Evolutionary conservation across 92 coral and sea anemone species (phyloP).

Genomic region (Bergia sp.): DNA sequence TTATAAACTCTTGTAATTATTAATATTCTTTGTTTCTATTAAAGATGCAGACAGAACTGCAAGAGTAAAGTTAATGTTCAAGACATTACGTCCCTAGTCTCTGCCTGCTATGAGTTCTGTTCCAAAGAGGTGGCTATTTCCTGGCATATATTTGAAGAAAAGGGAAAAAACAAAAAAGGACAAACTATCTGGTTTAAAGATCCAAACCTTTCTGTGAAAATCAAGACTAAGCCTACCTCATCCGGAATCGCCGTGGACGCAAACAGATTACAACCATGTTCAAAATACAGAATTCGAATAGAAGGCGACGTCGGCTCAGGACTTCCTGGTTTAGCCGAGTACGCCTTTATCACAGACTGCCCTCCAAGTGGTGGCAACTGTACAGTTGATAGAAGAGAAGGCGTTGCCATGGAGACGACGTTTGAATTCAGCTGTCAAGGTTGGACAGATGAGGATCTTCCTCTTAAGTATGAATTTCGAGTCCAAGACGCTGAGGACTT

Average conservation of each 20-base stretch:
- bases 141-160: slow-evolving; percentile 42
- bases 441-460: slow-evolving; percentile 78
- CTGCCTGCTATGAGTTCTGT: slow-evolving; percentile 24
- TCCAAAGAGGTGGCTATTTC: slow-evolving; percentile 13
- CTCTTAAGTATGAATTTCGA: slow-evolving; percentile 76
- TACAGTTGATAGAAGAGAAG: slow-evolving; percentile 55
- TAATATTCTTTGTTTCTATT: neutral
- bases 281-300: slow-evolving; percentile 38
- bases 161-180: neutral
- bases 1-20: no score
- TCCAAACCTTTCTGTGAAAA: slow-evolving; percentile 16
- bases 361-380: slow-evolving; percentile 85
- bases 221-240: slow-evolving; percentile 33
- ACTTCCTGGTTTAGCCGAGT: slow-evolving; percentile 40
- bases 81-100: slow-evolving; percentile 17
- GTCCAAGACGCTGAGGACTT: slow-evolving; percentile 61
- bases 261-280: slow-evolving; percentile 20
- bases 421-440: slow-evolving; percentile 81
- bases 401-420: slow-evolving; percentile 73
- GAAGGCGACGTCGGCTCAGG: slow-evolving; percentile 38
- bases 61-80: slow-evolving; percentile 39
- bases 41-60: slow-evolving; percentile 32
- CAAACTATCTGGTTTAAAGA: slow-evolving; percentile 24
- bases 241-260: slow-evolving; percentile 37
- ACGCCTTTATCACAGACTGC: slow-evolving; percentile 63